Evolutionary conservation across 1,140 invertebrate genomes (phyloP).

Genomic region (Aphis craccivora): DNA sequence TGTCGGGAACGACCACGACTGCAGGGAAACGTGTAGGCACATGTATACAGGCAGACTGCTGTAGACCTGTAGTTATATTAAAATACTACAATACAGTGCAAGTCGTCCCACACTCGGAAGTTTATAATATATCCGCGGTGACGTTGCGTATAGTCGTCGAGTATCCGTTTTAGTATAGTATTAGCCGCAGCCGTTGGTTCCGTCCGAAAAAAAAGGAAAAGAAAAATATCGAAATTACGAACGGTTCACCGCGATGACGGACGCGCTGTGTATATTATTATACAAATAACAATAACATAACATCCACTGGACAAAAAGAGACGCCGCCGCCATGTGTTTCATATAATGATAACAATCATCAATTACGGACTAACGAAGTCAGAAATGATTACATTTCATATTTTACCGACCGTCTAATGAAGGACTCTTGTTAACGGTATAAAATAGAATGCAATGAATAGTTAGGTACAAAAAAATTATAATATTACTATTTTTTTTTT

Average conservation of each 20-base stretch:
- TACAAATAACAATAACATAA: background rate
- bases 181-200: background rate
- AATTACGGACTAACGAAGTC: background rate
- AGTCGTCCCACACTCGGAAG: constrained; percentile 34
- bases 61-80: background rate
- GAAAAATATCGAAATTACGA: background rate
- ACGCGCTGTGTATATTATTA: background rate
- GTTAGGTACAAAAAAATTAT: background rate
- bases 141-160: background rate
- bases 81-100: background rate
- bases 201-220: background rate
- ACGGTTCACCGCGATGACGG: background rate
- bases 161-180: background rate
- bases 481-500: background rate
- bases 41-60: background rate
- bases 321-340: background rate
- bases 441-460: background rate
- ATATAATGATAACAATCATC: constrained; percentile 34
- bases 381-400: background rate
- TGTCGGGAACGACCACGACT: constrained; percentile 6
- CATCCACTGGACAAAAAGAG: background rate
- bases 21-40: constrained; percentile 27
- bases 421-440: background rate
- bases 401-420: constrained; percentile 5
- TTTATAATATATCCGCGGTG: background rate